Percentiles rank a stretch among this genome's conserved stretches.
Evolutionary conservation across 2,888 invertebrate genomes (phyloP).

Genomic region (Phaedon cochleariae): DNA sequence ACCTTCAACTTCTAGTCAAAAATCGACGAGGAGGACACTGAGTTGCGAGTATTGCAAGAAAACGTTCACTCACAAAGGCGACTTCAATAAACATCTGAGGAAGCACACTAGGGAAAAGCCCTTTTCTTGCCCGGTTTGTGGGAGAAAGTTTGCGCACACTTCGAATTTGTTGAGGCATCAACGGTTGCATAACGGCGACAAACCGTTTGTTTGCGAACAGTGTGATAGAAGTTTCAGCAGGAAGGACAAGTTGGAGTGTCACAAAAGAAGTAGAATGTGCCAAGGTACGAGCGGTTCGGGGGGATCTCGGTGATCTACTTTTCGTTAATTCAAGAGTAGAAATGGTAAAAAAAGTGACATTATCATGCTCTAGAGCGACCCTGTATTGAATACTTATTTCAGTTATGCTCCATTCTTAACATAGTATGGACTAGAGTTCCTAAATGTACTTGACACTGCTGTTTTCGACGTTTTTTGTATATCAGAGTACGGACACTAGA

Average conservation of each 20-base stretch:
- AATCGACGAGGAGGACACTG: conserved; percentile 41
- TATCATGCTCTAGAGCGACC: too few species aligned
- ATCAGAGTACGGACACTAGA: too few species aligned
- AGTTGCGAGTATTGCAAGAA: conserved; percentile 55
- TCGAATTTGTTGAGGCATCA: conserved; percentile 81
- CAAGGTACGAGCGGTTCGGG: conserved; percentile 32
- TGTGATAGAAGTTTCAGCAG: conserved; percentile 57
- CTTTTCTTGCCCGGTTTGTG: conserved; percentile 53
- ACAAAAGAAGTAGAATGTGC: conserved; percentile 54
- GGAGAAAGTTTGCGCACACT: conserved; percentile 59
- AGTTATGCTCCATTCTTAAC: too few species aligned
- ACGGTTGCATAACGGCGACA: conserved; percentile 78
- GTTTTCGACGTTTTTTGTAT: too few species aligned
- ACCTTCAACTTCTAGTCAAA: conserved; percentile 46
- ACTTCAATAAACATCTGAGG: conserved; percentile 58
- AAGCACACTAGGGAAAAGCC: conserved; percentile 59
- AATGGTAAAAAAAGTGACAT: too few species aligned
- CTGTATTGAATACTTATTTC: too few species aligned
- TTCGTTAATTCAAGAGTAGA: too few species aligned
- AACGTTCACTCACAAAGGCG: conserved; percentile 57
- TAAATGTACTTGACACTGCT: too few species aligned
- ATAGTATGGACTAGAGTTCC: too few species aligned
- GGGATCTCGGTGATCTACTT: background rate
- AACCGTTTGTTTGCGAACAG: conserved; percentile 67
- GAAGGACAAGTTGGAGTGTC: conserved; percentile 58